Base-by-base conservation (phyloP, 2,888 invertebrate species). In the Brenthis ino region DNA sequence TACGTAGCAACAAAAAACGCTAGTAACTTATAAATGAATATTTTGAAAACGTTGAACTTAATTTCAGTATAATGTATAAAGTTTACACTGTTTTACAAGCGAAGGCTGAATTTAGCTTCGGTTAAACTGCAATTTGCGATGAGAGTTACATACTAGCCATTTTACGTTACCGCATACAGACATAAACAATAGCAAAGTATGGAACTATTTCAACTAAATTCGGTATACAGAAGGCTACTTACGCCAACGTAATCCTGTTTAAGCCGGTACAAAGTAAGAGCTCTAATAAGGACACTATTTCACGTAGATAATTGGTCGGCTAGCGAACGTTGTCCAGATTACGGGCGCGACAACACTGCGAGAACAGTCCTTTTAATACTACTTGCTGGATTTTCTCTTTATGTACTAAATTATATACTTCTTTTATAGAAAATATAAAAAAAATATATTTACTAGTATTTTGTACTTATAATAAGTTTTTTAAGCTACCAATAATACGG, bases 231-330 rank as follows among this genome's bases (percentile, higher is more conserved):
- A 79, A 75, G 80, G 84, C 85, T 85, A 88, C 85, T 89, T 86
- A 86, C 84, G 84, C 84, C 83, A 81, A 79, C 79, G 81, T 89
- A 87, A 91, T 88, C 89, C 85, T 73, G 78, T 82, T 84, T 85
- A 87, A 91, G 85, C 87, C 83, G 72, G 83, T 82, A 85, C 87
- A 81, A 86, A 87, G 87, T 89, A 88, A 90, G 86, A 87, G 86
- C 83, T 85, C 85, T 88, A 89, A 89, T 88, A 85, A 86, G 78
- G 82, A 79, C 87, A 87, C 86, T 88, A 91, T 89, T 91, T 91
- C 85, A 88, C 85, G 83, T 84, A 88, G 90, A 90, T 91, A 91
- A 91, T 91, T 91, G 89, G 86, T 85, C 84, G 85, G 86, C 84
- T 81, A 82, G 85, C 81, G 80, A 79, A 78, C 79, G 77, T 79